A percentile compares a stretch with the other conserved stretches of the same genome.
Evolutionary conservation across 2,113 vertebrate genomes (phyloP).

Genomic region (Podiceps cristatus): DNA sequence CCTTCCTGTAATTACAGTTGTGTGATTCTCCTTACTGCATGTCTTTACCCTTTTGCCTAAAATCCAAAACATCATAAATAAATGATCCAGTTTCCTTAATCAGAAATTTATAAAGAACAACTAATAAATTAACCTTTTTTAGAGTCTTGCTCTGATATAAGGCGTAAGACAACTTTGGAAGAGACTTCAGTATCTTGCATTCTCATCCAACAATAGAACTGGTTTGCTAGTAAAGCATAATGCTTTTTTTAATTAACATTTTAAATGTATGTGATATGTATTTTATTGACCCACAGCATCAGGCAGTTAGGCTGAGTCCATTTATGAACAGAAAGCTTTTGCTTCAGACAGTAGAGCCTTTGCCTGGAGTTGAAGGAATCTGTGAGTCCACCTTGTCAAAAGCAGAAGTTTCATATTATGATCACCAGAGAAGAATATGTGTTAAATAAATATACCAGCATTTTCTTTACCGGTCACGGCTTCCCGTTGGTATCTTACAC

Average conservation of each 20-base stretch:
- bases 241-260: conserved; percentile 2
- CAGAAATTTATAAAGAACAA: background rate
- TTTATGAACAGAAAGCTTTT: background rate
- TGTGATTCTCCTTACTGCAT: background rate
- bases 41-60: background rate
- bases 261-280: background rate
- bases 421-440: background rate
- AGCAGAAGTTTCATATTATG: background rate
- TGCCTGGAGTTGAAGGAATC: background rate
- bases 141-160: background rate
- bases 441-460: background rate
- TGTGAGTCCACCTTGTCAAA: background rate
- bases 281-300: background rate
- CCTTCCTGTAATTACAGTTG: background rate
- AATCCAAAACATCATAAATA: background rate
- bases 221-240: background rate
- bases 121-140: background rate
- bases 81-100: background rate
- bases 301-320: background rate
- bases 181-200: background rate
- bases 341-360: background rate
- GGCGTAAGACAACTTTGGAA: background rate
- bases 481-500: background rate
- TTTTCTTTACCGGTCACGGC: background rate
- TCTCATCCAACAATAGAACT: background rate